These are phyloP conservation scores for Zoanthus solanderi DNA, from an alignment of 92 coral and sea anemone genomes.

Conservation along the genomic window DNA sequence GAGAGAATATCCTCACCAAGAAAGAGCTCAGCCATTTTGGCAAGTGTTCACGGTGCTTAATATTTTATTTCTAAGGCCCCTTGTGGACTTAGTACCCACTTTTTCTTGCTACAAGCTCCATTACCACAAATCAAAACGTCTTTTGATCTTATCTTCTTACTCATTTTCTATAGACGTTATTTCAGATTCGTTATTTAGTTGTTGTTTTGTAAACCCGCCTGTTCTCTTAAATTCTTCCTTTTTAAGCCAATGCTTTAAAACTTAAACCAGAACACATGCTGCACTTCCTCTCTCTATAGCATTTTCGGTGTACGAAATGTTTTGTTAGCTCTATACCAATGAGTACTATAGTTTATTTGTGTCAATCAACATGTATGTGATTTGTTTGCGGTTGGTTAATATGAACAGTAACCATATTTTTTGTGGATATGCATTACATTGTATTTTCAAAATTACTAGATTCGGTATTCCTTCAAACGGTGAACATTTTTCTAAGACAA, in stretches of 20 bases:
- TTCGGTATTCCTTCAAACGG: no score
- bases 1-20: no score
- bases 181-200: not conserved
- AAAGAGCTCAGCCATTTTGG: no score
- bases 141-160: no score
- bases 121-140: no score
- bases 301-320: not conserved
- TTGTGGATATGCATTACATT: not conserved
- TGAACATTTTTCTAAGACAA: no score
- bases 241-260: not conserved
- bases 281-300: not conserved
- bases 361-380: not conserved
- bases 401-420: not conserved
- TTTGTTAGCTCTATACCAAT: not conserved
- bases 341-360: not conserved
- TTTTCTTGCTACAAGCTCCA: no score
- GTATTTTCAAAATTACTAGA: no score
- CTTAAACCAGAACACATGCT: not conserved
- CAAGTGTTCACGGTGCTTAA: no score
- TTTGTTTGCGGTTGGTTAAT: not conserved
- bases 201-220: slow-evolving; percentile 13
- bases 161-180: not conserved
- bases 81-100: no score
- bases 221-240: not conserved
- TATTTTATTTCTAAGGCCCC: no score